Evolutionary conservation across 2,888 invertebrate species (phyloP), one percentile per base, ranked within the genome.

Genomic region (Drosophila recens): DNA sequence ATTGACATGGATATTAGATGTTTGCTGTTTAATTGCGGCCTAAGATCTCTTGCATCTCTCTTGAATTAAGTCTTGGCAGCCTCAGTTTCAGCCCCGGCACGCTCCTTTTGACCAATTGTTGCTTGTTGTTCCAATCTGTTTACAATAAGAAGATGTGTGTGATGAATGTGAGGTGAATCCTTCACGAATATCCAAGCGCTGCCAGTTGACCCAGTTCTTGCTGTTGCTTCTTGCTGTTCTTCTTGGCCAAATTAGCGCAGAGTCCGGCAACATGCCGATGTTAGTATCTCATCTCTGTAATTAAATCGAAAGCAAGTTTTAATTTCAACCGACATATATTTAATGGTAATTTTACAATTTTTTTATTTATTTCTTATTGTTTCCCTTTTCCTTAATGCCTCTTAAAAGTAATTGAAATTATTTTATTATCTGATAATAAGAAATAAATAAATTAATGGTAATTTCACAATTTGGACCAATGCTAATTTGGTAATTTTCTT

Each of bases 181-280:
- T 40, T 57, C 13, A 30, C 30, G 51, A 20, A 20, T 27, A 36
- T 23, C 49, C 15, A 46, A 54, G 11, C 45, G 27, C 48, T 56
- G 43, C 34, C 58, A n/a, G 34, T 43, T 51, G 46, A 58, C 45
- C 49, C 43, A 53, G 13, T 73, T 40, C 43, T 40, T 53, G 30
- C 15, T 62, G 20, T 56, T 48, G 38, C 48, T 70, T 45, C 48
- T 70, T 45, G 49, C 20, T 49, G 49, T 27, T 49, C 11, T 27
- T 49, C 11, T 46, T 51, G 58, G 51, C 56, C 20, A 38, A 75
- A 58, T 67, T 56, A 61, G 40, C 23, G 38, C 23, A 56, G 43
- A 42, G 23, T 48, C 53, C 58, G 63, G 61, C 61, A 75, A 75
- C 79, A 80, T 79, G 48, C 72, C 75, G 72, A 65, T 51, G 33